Base-by-base conservation (phyloP, 2,113 vertebrate genomes). In the Hystrix cristata region DNA sequence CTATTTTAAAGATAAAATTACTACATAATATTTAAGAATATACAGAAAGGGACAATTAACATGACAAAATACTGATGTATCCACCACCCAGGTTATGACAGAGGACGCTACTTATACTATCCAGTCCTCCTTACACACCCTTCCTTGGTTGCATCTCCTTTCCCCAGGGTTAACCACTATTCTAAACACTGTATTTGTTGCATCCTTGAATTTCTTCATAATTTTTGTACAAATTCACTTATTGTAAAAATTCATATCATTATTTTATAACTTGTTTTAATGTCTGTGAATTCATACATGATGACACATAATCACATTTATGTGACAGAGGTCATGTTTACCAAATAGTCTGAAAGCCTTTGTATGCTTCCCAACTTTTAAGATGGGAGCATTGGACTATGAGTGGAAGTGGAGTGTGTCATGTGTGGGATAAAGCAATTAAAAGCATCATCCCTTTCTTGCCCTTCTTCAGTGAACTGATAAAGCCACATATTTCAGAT, bases 191-290 rank as follows among this genome's bases (percentile, higher is more conserved):
- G 1, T 82, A 84, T n/a, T 48, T 94, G 19, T 7, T 83, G 3
- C 79, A 69, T 84, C 38, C n/a, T 55, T n/a, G 2, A 29, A 94
- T 51, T 95, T 79, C 46, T 65, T 95, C 34, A 80, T 51, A 87
- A 87, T 71, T 93, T 92, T 84, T 85, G n/a, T 64, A 83, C 9
- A 65, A 88, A 84, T 72, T 27, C 62, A 74, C 23, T 3, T 72
- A 82, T 34, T 64, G 90, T 60, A 89, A 85, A 93, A 87, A 87
- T 53, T 69, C 23, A 82, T 53, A 60, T 25, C 64, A 86, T 83
- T 94, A 86, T 65, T 94, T 95, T 91, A 91, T 31, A 86, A 83
- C 43, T 85, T 93, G 46, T 4, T 94, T 95, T 21, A 91, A 19
- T 84, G 64, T 90, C n/a, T 92, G 23, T 89, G 85, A 96, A 87